Conservation (phyloP, 2,797 vertebrate species). For the Myotis findleyi region DNA sequence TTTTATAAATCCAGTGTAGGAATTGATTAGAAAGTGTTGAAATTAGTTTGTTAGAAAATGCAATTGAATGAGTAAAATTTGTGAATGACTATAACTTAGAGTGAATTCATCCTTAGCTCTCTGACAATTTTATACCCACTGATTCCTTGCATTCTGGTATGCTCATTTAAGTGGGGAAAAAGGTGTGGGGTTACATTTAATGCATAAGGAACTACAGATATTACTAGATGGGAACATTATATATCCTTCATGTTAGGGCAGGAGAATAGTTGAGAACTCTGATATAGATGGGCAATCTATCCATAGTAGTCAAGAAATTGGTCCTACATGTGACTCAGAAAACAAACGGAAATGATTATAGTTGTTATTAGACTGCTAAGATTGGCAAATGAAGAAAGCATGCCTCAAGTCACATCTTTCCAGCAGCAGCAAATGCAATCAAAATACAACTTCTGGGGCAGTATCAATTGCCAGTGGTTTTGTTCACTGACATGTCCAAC, state of each 20-base stretch:
- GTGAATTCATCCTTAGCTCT: not conserved
- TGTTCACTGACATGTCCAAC: not conserved
- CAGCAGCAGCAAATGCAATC: not conserved
- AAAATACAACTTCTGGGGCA: not conserved
- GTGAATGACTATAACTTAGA: not conserved
- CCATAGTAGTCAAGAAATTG: not conserved
- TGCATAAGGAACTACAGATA: not conserved
- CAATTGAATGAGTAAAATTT: not conserved
- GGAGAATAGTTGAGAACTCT: not conserved
- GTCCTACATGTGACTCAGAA: not conserved
- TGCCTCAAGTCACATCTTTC: not conserved
- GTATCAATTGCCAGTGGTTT: not conserved
- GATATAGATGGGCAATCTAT: not conserved
- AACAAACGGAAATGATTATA: not conserved
- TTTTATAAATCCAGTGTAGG: not conserved
- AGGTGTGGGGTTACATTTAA: not conserved
- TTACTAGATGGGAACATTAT: not conserved
- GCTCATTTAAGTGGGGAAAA: not conserved
- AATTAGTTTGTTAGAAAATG: slow-evolving; percentile 8
- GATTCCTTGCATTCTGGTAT: not conserved
- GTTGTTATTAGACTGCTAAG: not conserved
- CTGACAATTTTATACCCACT: not conserved
- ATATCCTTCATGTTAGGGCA: not conserved
- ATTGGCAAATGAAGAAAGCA: slow-evolving; percentile 26
- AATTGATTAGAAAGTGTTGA: not conserved